Base-by-base conservation (phyloP, 2,888 invertebrate species). In the Watsonalla cultraria region DNA sequence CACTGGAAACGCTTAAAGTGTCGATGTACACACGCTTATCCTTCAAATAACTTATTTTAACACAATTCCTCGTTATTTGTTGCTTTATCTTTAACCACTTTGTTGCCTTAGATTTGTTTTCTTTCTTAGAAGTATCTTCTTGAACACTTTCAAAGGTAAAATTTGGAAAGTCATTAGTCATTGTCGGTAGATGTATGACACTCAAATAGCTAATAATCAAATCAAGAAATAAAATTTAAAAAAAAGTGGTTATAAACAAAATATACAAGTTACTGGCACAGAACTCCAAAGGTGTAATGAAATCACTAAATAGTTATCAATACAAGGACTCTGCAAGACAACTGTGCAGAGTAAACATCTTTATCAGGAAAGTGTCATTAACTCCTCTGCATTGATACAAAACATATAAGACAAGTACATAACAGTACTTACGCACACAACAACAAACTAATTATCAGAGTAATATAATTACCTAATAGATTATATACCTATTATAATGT, bases 311-410 rank as follows among this genome's bases (percentile, higher is more conserved):
- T 59, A 59, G 56, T 56, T 74, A 76, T 72, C 66, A 65, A 70
- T 64, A 66, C 59, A 69, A 65, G 67, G 61, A 61, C 61, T 65
- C 59, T 55, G 51, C 59, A 56, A 62, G 63, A 60, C 68, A 63
- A 66, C 62, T 60, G 59, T 63, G 59, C 54, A 63, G 60, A 76
- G 76, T 78, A 82, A 84, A 82, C 78, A 85, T 57, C 62, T 69
- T 86, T 87, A 88, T 90, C 88, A 70, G 52, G 58, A 53, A 68
- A 69, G 65, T 76, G 84, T 86, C 81, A 80, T 82, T 81, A 79
- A 75, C 84, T 74, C 57, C 61, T 15, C 37, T 49, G 15, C 72
- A 65, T 73, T 71, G 64, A 76, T 63, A 66, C 58, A 64, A 68
- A 66, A 69, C 63, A 71, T 69, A 70, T 68, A 71, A 66, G 62